Conservation (phyloP, 2,797 vertebrate genomes). For the Nyctibius grandis region DNA sequence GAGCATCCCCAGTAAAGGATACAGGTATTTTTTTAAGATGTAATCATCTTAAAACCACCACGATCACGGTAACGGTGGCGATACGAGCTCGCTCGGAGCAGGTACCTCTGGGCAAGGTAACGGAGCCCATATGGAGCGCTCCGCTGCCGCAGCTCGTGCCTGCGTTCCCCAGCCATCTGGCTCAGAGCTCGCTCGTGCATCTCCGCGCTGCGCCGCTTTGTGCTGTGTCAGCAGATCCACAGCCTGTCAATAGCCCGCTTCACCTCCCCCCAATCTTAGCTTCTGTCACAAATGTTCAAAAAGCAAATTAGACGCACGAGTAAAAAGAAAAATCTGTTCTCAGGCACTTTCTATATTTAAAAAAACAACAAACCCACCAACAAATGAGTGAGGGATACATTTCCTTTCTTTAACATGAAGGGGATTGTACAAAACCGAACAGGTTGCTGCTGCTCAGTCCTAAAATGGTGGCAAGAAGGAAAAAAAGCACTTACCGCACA, state of each 20-base stretch:
- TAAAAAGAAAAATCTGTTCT: neutral
- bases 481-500: neutral
- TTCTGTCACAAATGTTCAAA: neutral
- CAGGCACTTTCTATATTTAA: neutral
- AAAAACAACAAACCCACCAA: neutral
- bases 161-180: neutral
- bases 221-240: neutral
- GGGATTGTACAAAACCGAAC: neutral
- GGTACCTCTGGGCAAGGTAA: neutral
- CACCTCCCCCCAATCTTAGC: neutral
- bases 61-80: rapidly evolving
- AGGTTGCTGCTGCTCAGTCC: neutral
- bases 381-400: neutral
- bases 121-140: neutral
- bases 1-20: neutral
- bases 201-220: neutral
- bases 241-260: neutral
- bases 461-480: neutral
- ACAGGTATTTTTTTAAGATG: neutral
- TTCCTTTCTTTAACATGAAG: neutral
- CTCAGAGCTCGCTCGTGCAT: rapidly evolving
- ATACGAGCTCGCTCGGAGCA: rapidly evolving
- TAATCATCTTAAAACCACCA: neutral
- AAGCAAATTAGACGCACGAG: neutral
- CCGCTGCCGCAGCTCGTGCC: neutral